Base-by-base conservation (phyloP, 2,888 invertebrate species). In the Mylabris sibirica region DNA sequence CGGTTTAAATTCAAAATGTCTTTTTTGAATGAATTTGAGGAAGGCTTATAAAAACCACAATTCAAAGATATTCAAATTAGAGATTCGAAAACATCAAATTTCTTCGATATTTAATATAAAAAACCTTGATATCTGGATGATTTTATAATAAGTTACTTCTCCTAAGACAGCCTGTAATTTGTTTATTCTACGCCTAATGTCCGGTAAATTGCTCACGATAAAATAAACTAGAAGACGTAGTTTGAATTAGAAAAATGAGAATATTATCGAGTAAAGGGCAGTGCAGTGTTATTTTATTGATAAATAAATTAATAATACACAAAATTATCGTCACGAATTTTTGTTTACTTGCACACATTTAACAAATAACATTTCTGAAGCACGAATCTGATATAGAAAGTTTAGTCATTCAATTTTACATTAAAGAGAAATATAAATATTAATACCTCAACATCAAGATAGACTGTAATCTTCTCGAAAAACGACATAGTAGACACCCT, bases 251-350 rank as follows among this genome's bases (percentile, higher is more conserved):
- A 24, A 24, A 57, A 57, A 24, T 20, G 8, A 17, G 20, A n/a
- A 49, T 49, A 20, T 20, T 49, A 20, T 49, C 9, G 11, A 17
- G 49, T 49, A 20, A 49, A 49, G 20, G 59, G 44, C 60, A 62
- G 60, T 71, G 66, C 73, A 71, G 75, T 76, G 76, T 79, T 78
- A 79, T 79, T 79, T 78, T 80, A 80, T 80, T 78, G 78, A 79
- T 78, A 77, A 74, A 72, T 30, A 78, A 78, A n/a, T n/a, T 77
- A 78, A 77, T 79, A 78, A 78, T 78, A 75, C 67, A 76, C 74
- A 74, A 79, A 79, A 80, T 80, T 80, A 80, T 78, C 76, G 77
- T 80, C 80, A 80, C 80, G 80, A 79, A 79, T 76, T 73, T 73
- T 75, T 80, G 77, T 80, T 80, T 80, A 78, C 80, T 78, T 78